phyloP scores from a whole-genome alignment of 2,888 invertebrate species.

The Callimorpha dominula region DNA sequence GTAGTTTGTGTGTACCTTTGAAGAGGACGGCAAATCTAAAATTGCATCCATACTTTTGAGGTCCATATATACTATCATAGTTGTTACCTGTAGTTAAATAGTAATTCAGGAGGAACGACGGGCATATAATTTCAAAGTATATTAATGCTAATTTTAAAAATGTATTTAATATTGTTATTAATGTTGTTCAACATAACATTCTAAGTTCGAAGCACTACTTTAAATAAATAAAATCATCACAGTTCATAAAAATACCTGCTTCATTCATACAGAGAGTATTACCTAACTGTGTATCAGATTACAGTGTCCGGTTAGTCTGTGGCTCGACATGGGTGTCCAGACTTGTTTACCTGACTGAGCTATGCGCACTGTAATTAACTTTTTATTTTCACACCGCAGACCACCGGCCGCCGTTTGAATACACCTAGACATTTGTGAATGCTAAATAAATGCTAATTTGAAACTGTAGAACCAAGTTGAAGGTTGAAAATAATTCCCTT shows the following conservation, averaged over 20 bases:
- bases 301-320: slow-evolving; percentile 40
- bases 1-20: too few relatives aligned
- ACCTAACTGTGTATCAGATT: slow-evolving; percentile 44
- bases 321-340: slow-evolving; percentile 70
- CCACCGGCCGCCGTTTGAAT: slow-evolving; percentile 35
- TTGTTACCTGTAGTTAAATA: too few relatives aligned
- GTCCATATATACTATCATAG: too few relatives aligned
- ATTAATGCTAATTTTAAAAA: neutral
- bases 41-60: too few relatives aligned
- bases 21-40: too few relatives aligned
- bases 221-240: slow-evolving; percentile 6
- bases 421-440: slow-evolving; percentile 32
- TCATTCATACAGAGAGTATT: slow-evolving; percentile 15
- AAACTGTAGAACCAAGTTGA: neutral
- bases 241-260: neutral
- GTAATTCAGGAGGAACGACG: too few relatives aligned
- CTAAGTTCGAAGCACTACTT: neutral
- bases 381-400: slow-evolving; percentile 64
- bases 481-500: neutral
- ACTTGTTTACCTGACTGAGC: slow-evolving; percentile 68
- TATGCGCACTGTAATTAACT: slow-evolving; percentile 66
- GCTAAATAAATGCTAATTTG: slow-evolving; percentile 15
- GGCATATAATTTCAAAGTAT: too few relatives aligned
- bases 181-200: neutral
- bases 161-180: too few relatives aligned